Evolutionary conservation across 2,797 vertebrate species (phyloP), one percentile per base, ranked within the genome.

Genomic region (Alosa sapidissima): DNA sequence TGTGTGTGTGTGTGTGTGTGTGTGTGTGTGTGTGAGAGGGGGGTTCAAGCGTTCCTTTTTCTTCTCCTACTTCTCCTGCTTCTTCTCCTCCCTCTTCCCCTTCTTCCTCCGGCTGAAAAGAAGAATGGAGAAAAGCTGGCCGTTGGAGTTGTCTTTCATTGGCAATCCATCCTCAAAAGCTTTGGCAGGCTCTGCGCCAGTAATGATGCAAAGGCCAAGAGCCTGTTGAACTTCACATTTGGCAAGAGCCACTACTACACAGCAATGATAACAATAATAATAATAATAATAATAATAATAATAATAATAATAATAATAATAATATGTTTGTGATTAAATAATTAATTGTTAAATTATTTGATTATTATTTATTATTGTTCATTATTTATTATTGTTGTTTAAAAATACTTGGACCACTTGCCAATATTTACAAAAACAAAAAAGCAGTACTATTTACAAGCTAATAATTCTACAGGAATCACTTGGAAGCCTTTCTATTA

Each of bases 61-160:
- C 84, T 86, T 88, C 82, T 68, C 14, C 4, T 41, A 58, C 13
- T 83, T 60, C 24, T 47, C 89, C 84, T 51, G 10, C 36, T 68
- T 2, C 16, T 47, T 11, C 49, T 75, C 36, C 49, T 28, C 83
- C 85, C 85, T 89, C 86, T 89, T 88, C 89, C 84, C 89, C 89
- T 81, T 86, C 88, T 86, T 91, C 91, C 87, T 94, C 94, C 92
- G 88, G 92, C 90, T 93, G 89, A 92, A 88, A 92, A 91, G 91
- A 92, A 93, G 92, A 94, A 95, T 93, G 93, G 87, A 93, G 92
- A 91, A 93, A 94, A 93, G 91, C 91, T 91, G 91, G 93, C 91
- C 89, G 92, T 90, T 93, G 93, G 93, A 93, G 91, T 92, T 92
- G 94, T 93, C 94, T 95, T 95, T 95, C 94, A 94, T 94, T 94